A percentile compares a stretch with the other conserved stretches of the same genome.
phyloP scores from a whole-genome alignment of 1,140 invertebrate genomes.

The Galleria mellonella region DNA sequence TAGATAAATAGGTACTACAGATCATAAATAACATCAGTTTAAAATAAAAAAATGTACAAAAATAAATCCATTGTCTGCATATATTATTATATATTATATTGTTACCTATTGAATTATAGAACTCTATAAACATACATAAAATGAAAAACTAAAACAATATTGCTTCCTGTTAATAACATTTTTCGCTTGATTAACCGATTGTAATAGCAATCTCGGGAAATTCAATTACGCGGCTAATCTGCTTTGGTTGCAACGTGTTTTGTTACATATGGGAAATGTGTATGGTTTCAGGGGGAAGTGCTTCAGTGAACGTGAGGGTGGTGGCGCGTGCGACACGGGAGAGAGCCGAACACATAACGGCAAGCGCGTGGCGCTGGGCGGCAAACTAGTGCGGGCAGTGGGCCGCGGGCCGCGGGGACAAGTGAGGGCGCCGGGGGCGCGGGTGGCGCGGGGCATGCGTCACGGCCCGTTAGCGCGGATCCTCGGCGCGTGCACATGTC shows the following conservation, averaged over 20 bases:
- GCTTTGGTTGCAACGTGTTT: slow-evolving; percentile 56
- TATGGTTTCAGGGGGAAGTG: slow-evolving; percentile 65
- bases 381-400: background rate
- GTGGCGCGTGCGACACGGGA: background rate
- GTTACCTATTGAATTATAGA: too few relatives aligned
- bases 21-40: too few relatives aligned
- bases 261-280: slow-evolving; percentile 42
- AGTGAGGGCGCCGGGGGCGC: slow-evolving; percentile 14
- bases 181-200: slow-evolving; percentile 55
- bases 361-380: slow-evolving; percentile 21
- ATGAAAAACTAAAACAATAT: background rate
- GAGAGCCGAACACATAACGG: slow-evolving; percentile 32
- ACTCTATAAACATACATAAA: too few relatives aligned
- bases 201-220: slow-evolving; percentile 66
- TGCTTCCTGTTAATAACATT: slow-evolving; percentile 31
- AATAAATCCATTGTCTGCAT: too few relatives aligned
- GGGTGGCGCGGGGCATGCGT: slow-evolving; percentile 26
- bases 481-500: slow-evolving; percentile 65
- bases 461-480: slow-evolving; percentile 59
- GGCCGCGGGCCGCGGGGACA: background rate
- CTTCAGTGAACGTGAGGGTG: slow-evolving; percentile 33
- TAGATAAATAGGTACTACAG: too few relatives aligned
- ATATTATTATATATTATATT: too few relatives aligned
- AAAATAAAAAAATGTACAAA: too few relatives aligned
- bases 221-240: slow-evolving; percentile 67